Evolutionary conservation across 2,113 vertebrate species (phyloP).

Genomic region (Cinclus cinclus): DNA sequence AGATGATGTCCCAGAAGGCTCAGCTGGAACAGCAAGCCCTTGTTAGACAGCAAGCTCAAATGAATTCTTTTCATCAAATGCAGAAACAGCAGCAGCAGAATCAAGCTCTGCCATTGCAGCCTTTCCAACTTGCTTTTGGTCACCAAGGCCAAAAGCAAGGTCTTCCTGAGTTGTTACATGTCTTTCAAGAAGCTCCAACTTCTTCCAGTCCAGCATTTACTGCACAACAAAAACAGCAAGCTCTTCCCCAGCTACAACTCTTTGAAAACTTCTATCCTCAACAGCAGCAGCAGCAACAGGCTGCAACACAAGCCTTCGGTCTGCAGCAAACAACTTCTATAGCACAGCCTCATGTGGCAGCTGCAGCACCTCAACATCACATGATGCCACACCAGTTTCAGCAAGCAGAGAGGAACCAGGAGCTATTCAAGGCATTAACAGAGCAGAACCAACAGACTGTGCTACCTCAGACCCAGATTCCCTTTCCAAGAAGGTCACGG

Average conservation of each 20-base stretch:
- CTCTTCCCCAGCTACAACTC: conserved; percentile 80
- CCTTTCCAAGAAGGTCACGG: conserved; percentile 88
- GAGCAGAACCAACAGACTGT: conserved; percentile 79
- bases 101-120: conserved; percentile 87
- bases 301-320: conserved; percentile 68
- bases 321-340: conserved; percentile 67
- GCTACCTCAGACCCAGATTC: conserved; percentile 78
- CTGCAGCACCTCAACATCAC: conserved; percentile 79
- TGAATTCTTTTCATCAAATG: conserved; percentile 80
- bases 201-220: conserved; percentile 67
- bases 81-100: conserved; percentile 80
- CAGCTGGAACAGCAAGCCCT: conserved; percentile 79
- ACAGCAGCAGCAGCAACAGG: conserved; percentile 78
- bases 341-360: conserved; percentile 73
- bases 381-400: conserved; percentile 75
- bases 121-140: conserved; percentile 95
- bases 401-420: conserved; percentile 77
- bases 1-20: conserved; percentile 77
- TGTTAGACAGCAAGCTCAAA: conserved; percentile 73
- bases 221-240: conserved; percentile 73
- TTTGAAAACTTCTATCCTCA: conserved; percentile 83
- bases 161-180: conserved; percentile 83
- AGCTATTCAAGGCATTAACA: conserved; percentile 77
- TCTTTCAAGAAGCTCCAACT: conserved; percentile 82
- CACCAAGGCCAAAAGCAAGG: conserved; percentile 88